A percentile compares a stretch with the other conserved stretches of the same genome.
Evolutionary conservation across 2,113 vertebrate species (phyloP).

Genomic region (Aspiorhynchus laticeps): DNA sequence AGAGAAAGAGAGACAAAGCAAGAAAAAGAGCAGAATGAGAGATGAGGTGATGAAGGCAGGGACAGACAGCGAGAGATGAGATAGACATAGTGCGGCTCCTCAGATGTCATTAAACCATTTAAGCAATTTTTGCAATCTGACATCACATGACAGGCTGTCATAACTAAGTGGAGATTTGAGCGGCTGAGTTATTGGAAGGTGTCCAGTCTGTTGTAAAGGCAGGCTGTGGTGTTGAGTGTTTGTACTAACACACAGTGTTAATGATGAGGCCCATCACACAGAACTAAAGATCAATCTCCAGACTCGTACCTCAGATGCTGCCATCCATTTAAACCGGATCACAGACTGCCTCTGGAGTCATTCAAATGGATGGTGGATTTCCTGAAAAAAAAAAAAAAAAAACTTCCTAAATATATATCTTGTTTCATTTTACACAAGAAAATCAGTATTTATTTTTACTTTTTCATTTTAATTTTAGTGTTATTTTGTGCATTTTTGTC

Average conservation of each 20-base stretch:
- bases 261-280: neutral
- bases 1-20: neutral
- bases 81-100: neutral
- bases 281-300: constrained; percentile 3
- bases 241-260: neutral
- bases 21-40: constrained; percentile 6
- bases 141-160: constrained; percentile 16
- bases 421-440: too few species aligned
- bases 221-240: constrained; percentile 17
- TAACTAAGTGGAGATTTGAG: neutral
- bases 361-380: neutral
- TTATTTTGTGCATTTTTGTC: too few species aligned
- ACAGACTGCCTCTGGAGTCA: neutral
- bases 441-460: too few species aligned
- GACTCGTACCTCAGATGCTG: neutral
- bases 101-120: constrained; percentile 31
- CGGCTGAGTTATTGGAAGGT: neutral
- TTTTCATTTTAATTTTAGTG: too few species aligned
- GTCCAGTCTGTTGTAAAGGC: constrained; percentile 18
- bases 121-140: constrained; percentile 26
- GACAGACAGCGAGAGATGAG: constrained; percentile 12
- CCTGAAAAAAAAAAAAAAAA: neutral
- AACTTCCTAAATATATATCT: too few species aligned
- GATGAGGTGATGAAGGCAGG: neutral
- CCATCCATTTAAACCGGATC: neutral